These are phyloP conservation scores for Nycticorax nycticorax DNA, from an alignment of 2,113 vertebrate species.

Conservation along the genomic window DNA sequence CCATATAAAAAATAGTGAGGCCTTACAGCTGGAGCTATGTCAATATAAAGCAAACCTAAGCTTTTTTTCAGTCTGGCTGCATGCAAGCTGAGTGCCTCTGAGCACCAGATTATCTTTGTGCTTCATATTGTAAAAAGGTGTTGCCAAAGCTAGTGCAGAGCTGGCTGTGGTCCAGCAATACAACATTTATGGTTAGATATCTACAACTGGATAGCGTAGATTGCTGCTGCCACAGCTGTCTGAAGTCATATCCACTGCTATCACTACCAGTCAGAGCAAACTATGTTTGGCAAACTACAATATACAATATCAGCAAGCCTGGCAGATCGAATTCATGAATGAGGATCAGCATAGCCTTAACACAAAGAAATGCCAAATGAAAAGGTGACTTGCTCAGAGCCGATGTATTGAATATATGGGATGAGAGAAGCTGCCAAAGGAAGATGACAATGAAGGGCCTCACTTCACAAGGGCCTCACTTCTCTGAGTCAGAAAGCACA, in stretches of 20 bases:
- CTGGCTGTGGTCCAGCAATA: constrained; percentile 4
- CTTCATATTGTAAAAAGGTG: not conserved
- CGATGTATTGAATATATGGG: not conserved
- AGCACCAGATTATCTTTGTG: not conserved
- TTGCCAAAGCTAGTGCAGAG: not conserved
- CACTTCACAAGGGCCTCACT: not conserved
- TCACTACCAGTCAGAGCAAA: not conserved
- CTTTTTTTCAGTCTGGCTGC: not conserved
- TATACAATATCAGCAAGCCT: not conserved
- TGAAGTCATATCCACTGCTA: not conserved
- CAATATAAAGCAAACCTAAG: not conserved
- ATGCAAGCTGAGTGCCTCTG: not conserved
- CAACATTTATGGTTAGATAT: not conserved
- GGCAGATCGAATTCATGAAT: not conserved
- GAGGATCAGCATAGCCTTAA: constrained; percentile 5
- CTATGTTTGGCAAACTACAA: not conserved
- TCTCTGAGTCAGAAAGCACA: not conserved
- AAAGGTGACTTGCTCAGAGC: not conserved
- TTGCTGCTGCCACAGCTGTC: constrained; percentile 21
- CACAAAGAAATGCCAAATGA: constrained; percentile 27
- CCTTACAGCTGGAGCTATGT: not conserved
- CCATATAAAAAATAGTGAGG: not conserved
- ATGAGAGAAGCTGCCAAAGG: constrained; percentile 42
- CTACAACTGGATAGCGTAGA: not conserved
- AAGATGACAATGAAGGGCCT: constrained; percentile 12